A percentile compares a stretch with the other conserved stretches of the same genome.
These are phyloP conservation scores for Drosophila mimica DNA, from an alignment of 2,888 invertebrate genomes.

Conservation along the genomic window DNA sequence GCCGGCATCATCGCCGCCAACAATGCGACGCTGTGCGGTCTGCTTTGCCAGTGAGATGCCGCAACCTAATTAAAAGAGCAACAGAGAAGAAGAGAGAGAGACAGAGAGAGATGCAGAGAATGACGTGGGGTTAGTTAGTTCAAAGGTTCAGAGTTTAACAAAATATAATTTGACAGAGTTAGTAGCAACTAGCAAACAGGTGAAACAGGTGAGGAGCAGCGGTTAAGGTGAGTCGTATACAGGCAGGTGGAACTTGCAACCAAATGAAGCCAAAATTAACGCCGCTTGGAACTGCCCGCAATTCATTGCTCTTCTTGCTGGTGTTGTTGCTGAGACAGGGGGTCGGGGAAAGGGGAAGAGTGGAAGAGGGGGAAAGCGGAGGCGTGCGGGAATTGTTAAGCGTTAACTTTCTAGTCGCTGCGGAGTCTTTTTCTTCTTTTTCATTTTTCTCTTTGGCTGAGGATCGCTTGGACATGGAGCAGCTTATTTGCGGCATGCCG, in stretches of 20 bases:
- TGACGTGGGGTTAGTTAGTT: slow-evolving; percentile 31
- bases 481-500: slow-evolving; percentile 43
- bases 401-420: slow-evolving; percentile 51
- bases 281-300: slow-evolving; percentile 63
- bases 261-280: slow-evolving; percentile 37
- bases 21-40: slow-evolving; percentile 94
- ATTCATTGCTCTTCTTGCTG: slow-evolving; percentile 20
- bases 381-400: slow-evolving; percentile 25
- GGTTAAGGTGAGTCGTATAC: slow-evolving; percentile 32
- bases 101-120: slow-evolving; percentile 15
- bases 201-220: slow-evolving; percentile 32
- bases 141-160: slow-evolving; percentile 20
- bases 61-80: slow-evolving; percentile 88
- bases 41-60: slow-evolving; percentile 94
- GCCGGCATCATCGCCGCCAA: slow-evolving; percentile 96
- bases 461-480: slow-evolving; percentile 12
- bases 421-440: slow-evolving; percentile 1
- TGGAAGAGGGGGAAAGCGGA: neutral
- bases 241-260: slow-evolving; percentile 32
- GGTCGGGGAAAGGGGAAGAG: no score
- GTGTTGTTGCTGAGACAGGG: slow-evolving; percentile 4
- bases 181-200: slow-evolving; percentile 55
- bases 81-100: slow-evolving; percentile 1
- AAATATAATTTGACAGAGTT: slow-evolving; percentile 33
- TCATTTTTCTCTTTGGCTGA: slow-evolving; percentile 1